Percentiles rank a stretch among this genome's conserved stretches.
phyloP scores from a whole-genome alignment of 2,797 vertebrate species.

The Phrynocephalus forsythii region DNA sequence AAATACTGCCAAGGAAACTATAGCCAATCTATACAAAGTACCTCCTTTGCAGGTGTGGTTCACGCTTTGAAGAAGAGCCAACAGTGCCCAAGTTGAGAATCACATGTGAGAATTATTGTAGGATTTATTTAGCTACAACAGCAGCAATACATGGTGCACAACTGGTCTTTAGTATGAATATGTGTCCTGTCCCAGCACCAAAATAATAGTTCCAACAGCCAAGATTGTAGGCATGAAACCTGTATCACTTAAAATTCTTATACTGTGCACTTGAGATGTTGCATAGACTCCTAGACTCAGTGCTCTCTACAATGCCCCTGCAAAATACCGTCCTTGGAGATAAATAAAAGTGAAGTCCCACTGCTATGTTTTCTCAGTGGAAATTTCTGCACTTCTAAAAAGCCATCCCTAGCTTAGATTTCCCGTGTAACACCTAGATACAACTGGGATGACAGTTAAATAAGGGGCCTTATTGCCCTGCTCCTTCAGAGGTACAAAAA shows the following conservation, averaged over 20 bases:
- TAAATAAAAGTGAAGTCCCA: too few species aligned
- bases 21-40: slow-evolving; percentile 8
- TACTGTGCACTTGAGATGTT: neutral
- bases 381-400: neutral
- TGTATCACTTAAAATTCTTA: neutral
- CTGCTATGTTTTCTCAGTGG: neutral
- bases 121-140: neutral
- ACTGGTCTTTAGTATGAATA: neutral
- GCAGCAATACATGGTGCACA: too few species aligned
- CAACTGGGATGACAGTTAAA: too few species aligned
- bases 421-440: too few species aligned
- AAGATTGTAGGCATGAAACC: neutral
- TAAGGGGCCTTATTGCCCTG: too few species aligned
- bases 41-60: neutral
- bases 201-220: neutral
- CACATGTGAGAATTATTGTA: neutral
- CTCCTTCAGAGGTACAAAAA: too few species aligned
- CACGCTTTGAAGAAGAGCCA: slow-evolving; percentile 24
- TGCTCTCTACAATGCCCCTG: neutral
- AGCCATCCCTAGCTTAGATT: neutral
- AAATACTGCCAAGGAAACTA: neutral
- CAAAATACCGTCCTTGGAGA: neutral
- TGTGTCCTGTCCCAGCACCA: neutral
- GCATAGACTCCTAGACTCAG: neutral
- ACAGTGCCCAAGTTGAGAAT: neutral